Base-by-base conservation (phyloP, 37 sponge, comb jelly and placozoan species). In the Diacarnus erythraeanus region DNA sequence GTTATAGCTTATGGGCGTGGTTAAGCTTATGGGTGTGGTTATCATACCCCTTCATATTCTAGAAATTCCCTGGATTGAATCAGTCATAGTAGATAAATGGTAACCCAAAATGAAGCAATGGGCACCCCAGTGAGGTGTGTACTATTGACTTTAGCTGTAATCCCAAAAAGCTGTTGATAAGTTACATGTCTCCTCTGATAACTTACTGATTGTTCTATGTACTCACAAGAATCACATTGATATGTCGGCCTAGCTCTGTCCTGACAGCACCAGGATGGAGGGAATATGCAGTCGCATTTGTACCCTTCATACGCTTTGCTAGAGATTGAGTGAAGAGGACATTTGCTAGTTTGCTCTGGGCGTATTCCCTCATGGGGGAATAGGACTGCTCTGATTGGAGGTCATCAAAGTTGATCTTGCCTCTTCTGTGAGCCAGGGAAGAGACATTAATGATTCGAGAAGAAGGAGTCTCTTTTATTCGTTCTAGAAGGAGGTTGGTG, bases 321-420 rank as follows among this genome's bases (percentile, higher is more conserved):
- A 95, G 81, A n/a, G 81, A 81, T 18, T 81, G 58, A 22, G 96
- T 82, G 66, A 93, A 94, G 69, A 95, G 59, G 6, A 95, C 77
- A 38, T 95, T 93, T 0, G 96, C 96, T 41, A 89, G 71, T 61
- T 95, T 95, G 78, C 87, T 86, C 29, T 83, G 67, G 22, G 25
- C 71, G 66, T 95, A 95, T 0, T 83, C 69, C 33, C 66, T 10
- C 37, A 29, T 20, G 1, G 79, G 34, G 18, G 38, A 51, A 42
- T 88, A 88, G 0, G 64, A 15, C 26, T 69, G 27, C 34, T 71
- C 57, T 25, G 70, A 63, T 36, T 81, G 77, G 34, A 80, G 68
- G 59, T 85, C 79, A 31, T 77, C 69, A 29, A 90, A 77, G 65
- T 86, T 68, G 26, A 88, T 63, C 9, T 43, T 47, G 2, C 79